Evolutionary conservation across 2,113 vertebrate species (phyloP), one percentile per base, ranked within the genome.

Genomic region (Strigops habroptila): DNA sequence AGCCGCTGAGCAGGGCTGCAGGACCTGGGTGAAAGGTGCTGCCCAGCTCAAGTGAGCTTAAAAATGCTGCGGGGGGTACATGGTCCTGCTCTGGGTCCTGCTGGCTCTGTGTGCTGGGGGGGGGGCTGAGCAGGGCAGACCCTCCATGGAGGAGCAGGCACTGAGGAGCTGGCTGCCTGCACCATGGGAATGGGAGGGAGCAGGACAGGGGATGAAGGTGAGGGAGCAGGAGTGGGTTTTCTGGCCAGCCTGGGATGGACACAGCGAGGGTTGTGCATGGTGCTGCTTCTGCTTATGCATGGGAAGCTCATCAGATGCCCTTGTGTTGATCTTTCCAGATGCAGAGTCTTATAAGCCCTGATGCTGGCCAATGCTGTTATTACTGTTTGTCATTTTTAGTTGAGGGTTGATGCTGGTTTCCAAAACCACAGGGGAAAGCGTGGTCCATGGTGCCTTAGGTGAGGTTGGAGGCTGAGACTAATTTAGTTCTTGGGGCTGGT

Each of bases 121-220:
- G 30, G 53, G 55, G 39, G 63, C 27, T 39, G 28, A 37, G 70
- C 35, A 14, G 63, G 49, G 19, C 10, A 18, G 64, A 57, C 6
- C 39, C 44, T 51, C 37, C 0, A 2, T 7, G 9, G 51, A 21
- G 43, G 33, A 33, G 9, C 0, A 0, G 37, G 57, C 9, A 3
- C 77, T 70, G 64, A 1, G 1, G 35, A 52, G 37, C 39, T 0
- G 3, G 30, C 12, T 49, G n/a, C 67, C 67, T 23, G 24, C 0
- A 2, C 62, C 6, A 1, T 0, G 0, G 7, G 28, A 41, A 22
- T 27, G 18, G 2, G 30, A 25, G 28, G 12, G 52, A 60, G 46
- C 28, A 14, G 62, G 12, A n/a, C 22, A 35, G 39, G 7, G 1
- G 16, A 15, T 31, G 37, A 43, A 57, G 57, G 14, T 4, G 4